Base-by-base conservation (phyloP, 2,113 vertebrate species). In the Malaclemys terrapin region DNA sequence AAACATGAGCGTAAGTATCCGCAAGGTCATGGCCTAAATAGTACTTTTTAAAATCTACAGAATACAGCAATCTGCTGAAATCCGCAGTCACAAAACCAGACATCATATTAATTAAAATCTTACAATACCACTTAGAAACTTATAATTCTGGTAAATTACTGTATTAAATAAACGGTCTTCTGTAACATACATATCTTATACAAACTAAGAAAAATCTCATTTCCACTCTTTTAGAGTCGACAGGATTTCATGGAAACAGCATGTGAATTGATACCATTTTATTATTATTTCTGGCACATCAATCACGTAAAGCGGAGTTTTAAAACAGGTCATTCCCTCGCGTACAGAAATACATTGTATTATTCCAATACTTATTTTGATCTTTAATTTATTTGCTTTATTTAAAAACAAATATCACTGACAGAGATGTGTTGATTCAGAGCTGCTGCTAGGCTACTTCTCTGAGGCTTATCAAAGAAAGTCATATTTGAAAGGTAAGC, bases 341-440 rank as follows among this genome's bases (percentile, higher is more conserved):
- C 80, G 89, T 85, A 89, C 95, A 96, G 94, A 94, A 93, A 95
- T 82, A 86, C 25, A n/a, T 82, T 91, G 81, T 85, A 93, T 90
- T 93, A 93, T 95, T 95, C 87, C 89, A 93, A 59, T 86, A 78
- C 56, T 86, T 2, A 8, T 95, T 97, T 97, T 97, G 94, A 97
- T 97, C 95, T 96, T 95, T 95, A 96, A 96, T 96, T 97, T 96
- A 96, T 95, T 91, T 96, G 79, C 86, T 96, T 93, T 82, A 59
- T 89, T 88, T 69, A 22, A 75, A 86, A 90, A 81, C 45, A 90
- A 82, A 89, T 50, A 24, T 19, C 86, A 84, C 89, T 80, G 89
- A 82, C 29, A n/a, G 59, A 81, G 84, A 69, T 54, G 82, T 57
- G 47, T 96, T 94, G 89, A 95, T 91, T 85, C 89, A 45, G 88